These are phyloP conservation scores for Microctenopoma stevenorrisi DNA, from an alignment of 2,797 vertebrate species.

Conservation along the genomic window DNA sequence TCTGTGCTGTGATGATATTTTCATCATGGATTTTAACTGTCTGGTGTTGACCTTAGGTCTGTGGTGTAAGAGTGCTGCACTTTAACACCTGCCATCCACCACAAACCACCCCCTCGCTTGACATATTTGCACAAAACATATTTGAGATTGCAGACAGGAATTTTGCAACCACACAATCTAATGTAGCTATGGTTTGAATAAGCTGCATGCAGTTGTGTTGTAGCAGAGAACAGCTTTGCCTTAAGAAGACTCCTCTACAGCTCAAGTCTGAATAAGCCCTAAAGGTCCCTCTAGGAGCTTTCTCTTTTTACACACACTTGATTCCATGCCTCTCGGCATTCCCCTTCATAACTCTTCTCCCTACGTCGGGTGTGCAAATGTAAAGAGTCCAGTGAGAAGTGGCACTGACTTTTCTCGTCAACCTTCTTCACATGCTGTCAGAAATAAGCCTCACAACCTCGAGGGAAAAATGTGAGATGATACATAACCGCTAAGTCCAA, in stretches of 20 bases:
- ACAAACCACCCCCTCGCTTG: no score
- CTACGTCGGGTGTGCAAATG: constrained; percentile 41
- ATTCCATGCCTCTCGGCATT: constrained; percentile 30
- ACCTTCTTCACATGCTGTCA: constrained; percentile 64
- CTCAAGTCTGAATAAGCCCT: constrained; percentile 39
- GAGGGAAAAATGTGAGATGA: constrained; percentile 76
- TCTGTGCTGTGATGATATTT: no score
- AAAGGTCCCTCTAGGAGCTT: constrained; percentile 50
- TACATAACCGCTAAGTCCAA: constrained; percentile 61
- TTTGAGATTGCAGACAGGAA: no score
- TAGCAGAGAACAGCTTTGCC: not conserved
- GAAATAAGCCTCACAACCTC: constrained; percentile 65
- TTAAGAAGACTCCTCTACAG: constrained; percentile 8
- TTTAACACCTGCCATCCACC: no score
- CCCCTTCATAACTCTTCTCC: constrained; percentile 20
- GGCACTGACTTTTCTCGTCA: constrained; percentile 52
- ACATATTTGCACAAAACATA: no score
- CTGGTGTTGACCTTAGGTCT: no score
- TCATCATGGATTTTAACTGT: no score
- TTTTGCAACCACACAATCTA: not conserved
- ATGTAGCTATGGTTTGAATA: not conserved
- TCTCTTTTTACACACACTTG: constrained; percentile 46
- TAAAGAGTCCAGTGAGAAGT: constrained; percentile 59
- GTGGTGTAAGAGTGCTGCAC: no score
- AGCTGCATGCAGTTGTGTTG: not conserved